Evolutionary conservation across 2,113 vertebrate genomes (phyloP).

Genomic region (Thermophis baileyi): DNA sequence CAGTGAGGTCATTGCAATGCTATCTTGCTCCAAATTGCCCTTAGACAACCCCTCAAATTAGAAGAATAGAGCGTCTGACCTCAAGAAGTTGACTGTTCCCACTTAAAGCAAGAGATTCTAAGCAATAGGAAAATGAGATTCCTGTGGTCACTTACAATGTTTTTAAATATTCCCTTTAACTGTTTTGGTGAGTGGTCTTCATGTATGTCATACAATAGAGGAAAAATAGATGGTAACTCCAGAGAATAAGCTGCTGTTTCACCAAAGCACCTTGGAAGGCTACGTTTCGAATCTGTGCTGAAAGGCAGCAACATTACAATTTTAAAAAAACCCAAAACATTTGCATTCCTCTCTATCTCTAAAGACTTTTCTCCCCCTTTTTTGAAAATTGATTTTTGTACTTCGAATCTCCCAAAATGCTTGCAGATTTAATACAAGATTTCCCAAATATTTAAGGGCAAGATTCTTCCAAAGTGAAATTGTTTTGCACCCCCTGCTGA

Average conservation of each 20-base stretch:
- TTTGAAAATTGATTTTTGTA: background rate
- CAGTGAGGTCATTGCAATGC: background rate
- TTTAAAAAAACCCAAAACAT: background rate
- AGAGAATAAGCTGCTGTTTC: background rate
- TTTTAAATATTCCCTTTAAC: background rate
- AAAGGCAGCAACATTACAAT: background rate
- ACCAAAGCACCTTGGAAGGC: background rate
- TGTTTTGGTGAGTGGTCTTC: background rate
- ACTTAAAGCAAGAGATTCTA: background rate
- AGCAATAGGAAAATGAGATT: background rate
- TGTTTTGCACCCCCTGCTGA: conserved; percentile 31
- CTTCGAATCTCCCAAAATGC: background rate
- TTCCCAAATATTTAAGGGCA: background rate
- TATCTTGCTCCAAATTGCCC: background rate
- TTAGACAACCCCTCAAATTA: background rate
- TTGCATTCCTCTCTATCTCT: background rate
- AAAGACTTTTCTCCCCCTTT: background rate
- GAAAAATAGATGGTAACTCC: background rate
- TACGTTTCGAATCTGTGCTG: background rate
- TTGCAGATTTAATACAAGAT: background rate
- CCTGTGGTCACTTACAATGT: background rate
- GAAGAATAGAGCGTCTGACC: background rate
- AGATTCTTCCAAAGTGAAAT: background rate
- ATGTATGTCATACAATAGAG: background rate
- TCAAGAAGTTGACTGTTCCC: background rate